Base-by-base conservation (phyloP, 1,140 invertebrate species). In the Drosophila virilis region DNA sequence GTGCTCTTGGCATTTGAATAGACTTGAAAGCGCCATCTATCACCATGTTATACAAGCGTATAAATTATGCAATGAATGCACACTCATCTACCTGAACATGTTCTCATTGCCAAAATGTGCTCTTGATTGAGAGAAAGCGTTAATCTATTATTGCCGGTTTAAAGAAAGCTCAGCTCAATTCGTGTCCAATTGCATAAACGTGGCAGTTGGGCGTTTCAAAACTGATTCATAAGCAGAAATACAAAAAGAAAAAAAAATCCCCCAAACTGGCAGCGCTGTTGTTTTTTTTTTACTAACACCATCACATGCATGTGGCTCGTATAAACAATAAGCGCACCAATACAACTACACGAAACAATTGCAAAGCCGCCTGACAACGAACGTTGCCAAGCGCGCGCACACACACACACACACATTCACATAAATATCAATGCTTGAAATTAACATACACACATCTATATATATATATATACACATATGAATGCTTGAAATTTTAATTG, bases 51-150 rank as follows among this genome's bases (percentile, higher is more conserved):
- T 68, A 59, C 64, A 68, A 60, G 48, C 54, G 9, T n/a, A 9
- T 48, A 32, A 67, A 68, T 73, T 73, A 73, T 73, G 70, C 70
- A 73, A 73, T 60, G 35, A n/a, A 28, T 46, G 13, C 8, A 54
- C 12, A 15, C 9, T 13, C n/a, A 50, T 15, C 9, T 59, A 12
- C n/a, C 10, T 13, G 8, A 9, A 46, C 17, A 55, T 55, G 35
- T 48, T 33, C 33, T 58, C 35, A 32, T 50, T 61, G 67, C 60
- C 59, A 55, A 57, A 64, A 65, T 40, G 10, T 55, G 8, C 52
- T 42, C 54, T 58, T 33, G 33, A 60, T 35, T 50, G 6, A 38
- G 8, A 45, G 15, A 17, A 28, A 51, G 42, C 13, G 6, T 28
- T 58, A 45, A 7, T 33, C 60, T 54, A 60, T 73, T 68, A 10